Conservation (phyloP, 2,113 vertebrate species). For the Xiphophorus maculatus region DNA sequence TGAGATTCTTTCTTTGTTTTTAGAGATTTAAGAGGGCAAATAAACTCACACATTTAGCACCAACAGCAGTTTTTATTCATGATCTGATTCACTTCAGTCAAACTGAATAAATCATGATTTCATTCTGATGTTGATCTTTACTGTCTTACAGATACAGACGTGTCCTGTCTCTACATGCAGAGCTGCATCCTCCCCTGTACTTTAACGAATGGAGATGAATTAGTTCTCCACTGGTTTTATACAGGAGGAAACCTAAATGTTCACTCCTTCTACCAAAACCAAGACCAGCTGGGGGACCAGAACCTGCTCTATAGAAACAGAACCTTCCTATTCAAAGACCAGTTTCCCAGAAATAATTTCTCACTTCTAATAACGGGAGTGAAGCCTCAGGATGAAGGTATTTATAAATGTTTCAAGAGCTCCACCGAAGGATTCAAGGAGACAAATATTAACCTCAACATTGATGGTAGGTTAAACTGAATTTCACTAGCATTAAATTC, state of each 20-base stretch:
- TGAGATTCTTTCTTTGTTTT: too few relatives aligned
- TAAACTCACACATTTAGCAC: too few relatives aligned
- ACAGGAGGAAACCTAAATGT: background rate
- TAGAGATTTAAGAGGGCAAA: too few relatives aligned
- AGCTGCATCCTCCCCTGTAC: slow-evolving; percentile 71
- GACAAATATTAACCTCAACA: background rate
- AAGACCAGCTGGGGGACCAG: slow-evolving; percentile 57
- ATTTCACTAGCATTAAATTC: too few relatives aligned
- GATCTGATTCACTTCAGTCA: too few relatives aligned
- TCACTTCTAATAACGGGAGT: slow-evolving; percentile 71
- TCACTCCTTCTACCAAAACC: slow-evolving; percentile 66
- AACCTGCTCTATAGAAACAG: slow-evolving; percentile 50
- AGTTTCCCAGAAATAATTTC: slow-evolving; percentile 70
- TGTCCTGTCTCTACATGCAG: slow-evolving; percentile 35
- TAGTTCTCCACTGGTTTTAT: slow-evolving; percentile 78
- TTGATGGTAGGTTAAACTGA: background rate
- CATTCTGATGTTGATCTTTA: too few relatives aligned
- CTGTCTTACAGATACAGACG: slow-evolving; percentile 1
- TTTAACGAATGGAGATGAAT: slow-evolving; percentile 36
- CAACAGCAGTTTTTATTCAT: too few relatives aligned
- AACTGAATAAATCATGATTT: too few relatives aligned
- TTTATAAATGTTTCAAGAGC: slow-evolving; percentile 74
- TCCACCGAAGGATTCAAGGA: background rate
- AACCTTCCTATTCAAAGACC: slow-evolving; percentile 64
- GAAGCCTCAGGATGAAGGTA: slow-evolving; percentile 52